Evolutionary conservation across 2,888 invertebrate genomes (phyloP).

Genomic region (Ornithoptera priamus): DNA sequence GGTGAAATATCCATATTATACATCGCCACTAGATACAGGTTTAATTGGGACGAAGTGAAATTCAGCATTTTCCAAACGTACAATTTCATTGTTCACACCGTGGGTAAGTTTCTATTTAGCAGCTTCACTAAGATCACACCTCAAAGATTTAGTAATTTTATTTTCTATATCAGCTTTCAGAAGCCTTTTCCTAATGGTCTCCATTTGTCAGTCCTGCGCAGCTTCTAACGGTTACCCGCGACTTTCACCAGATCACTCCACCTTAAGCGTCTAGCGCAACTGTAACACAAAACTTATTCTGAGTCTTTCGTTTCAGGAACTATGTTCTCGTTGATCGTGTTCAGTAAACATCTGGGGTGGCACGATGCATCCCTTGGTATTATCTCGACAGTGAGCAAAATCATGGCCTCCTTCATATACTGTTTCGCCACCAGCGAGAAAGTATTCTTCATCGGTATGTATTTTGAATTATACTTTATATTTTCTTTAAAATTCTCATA

Average conservation of each 20-base stretch:
- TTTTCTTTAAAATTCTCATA: no score
- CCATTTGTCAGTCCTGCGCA: no score
- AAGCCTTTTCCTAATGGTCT: no score
- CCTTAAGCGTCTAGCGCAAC: no score
- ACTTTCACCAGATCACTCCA: no score
- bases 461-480: neutral
- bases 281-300: no score
- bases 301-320: constrained; percentile 51
- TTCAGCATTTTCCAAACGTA: constrained; percentile 71
- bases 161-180: no score
- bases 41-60: constrained; percentile 70
- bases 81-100: constrained; percentile 64
- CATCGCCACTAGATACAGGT: constrained; percentile 65
- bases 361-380: constrained; percentile 90
- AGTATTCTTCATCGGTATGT: constrained; percentile 86
- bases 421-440: constrained; percentile 87
- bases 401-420: constrained; percentile 88
- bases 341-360: constrained; percentile 80
- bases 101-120: constrained; percentile 47
- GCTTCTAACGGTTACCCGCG: no score
- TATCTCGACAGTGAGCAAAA: constrained; percentile 89
- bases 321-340: constrained; percentile 57
- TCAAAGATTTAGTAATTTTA: no score
- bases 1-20: constrained; percentile 69
- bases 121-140: no score